Conservation (phyloP, 2,888 invertebrate species). For the Enchytraeus crypticus region DNA sequence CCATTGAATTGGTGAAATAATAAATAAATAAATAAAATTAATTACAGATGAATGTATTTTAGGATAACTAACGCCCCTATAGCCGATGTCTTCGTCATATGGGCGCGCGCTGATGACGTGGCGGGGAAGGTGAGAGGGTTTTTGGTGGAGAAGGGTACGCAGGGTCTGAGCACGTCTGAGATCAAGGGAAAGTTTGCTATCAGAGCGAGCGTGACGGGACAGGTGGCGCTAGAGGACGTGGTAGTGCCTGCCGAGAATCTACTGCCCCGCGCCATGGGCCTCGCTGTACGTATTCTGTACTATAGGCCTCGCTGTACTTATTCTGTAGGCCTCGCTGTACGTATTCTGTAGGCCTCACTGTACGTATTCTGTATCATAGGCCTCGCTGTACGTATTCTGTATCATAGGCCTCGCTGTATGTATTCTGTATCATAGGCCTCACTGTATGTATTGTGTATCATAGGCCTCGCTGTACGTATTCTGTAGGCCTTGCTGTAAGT, state of each 20-base stretch:
- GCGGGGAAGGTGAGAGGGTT: conserved; percentile 68
- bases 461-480: no score
- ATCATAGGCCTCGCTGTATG: no score
- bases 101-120: conserved; percentile 80
- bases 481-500: no score
- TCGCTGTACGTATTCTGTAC: no score
- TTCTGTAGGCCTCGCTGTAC: not conserved
- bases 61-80: conserved; percentile 95
- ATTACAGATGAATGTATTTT: not conserved
- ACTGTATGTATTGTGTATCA: no score
- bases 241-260: conserved; percentile 82
- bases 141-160: conserved; percentile 74
- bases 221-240: conserved; percentile 93
- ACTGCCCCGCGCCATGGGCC: conserved; percentile 71
- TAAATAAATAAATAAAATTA: not conserved
- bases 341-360: no score
- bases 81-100: conserved; percentile 81
- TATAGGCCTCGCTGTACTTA: no score
- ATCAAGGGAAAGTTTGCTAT: conserved; percentile 91
- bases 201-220: conserved; percentile 86
- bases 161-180: conserved; percentile 74
- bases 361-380: no score
- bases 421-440: no score
- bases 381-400: no score
- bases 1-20: no score